phyloP scores from a whole-genome alignment of 1,140 invertebrate species.

The Notospermus geniculatus region DNA sequence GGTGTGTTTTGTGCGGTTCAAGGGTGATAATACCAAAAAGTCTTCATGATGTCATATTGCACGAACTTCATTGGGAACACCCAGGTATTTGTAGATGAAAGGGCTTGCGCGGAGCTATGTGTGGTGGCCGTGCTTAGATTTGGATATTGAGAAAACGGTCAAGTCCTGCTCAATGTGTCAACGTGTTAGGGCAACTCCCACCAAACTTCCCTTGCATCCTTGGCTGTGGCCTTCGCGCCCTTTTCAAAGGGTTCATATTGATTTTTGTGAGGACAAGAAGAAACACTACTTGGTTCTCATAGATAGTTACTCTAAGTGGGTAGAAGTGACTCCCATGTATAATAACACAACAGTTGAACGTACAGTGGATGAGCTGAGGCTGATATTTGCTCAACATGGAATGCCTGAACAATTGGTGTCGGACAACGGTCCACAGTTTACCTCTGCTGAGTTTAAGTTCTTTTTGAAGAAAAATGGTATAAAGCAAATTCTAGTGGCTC shows the following conservation, averaged over 20 bases:
- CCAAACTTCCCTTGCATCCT: conserved; percentile 23
- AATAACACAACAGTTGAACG: conserved; percentile 12
- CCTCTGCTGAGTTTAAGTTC: conserved; percentile 16
- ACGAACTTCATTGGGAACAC: conserved; percentile 52
- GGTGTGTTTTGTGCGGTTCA: conserved; percentile 25
- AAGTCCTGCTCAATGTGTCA: conserved; percentile 30
- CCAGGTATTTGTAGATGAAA: conserved; percentile 56
- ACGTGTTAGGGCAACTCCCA: conserved; percentile 25
- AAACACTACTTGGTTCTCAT: conserved; percentile 55
- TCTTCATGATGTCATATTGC: conserved; percentile 29
- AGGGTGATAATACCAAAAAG: conserved; percentile 50
- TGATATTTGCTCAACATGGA: too few relatives aligned
- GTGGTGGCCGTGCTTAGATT: conserved; percentile 57
- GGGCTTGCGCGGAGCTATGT: conserved; percentile 45
- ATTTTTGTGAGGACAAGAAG: conserved; percentile 45
- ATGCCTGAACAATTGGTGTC: conserved; percentile 34
- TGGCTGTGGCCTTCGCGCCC: conserved; percentile 50
- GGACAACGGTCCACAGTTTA: conserved; percentile 50
- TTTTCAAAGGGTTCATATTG: conserved; percentile 59
- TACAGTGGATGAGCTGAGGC: too few relatives aligned
- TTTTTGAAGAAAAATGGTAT: conserved; percentile 21
- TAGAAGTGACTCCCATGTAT: conserved; percentile 35
- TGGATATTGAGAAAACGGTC: conserved; percentile 38
- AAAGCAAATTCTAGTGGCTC: conserved; percentile 6
- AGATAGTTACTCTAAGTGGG: conserved; percentile 55